Evolutionary conservation across 2,113 vertebrate species (phyloP).

Genomic region (Alethe diademata): DNA sequence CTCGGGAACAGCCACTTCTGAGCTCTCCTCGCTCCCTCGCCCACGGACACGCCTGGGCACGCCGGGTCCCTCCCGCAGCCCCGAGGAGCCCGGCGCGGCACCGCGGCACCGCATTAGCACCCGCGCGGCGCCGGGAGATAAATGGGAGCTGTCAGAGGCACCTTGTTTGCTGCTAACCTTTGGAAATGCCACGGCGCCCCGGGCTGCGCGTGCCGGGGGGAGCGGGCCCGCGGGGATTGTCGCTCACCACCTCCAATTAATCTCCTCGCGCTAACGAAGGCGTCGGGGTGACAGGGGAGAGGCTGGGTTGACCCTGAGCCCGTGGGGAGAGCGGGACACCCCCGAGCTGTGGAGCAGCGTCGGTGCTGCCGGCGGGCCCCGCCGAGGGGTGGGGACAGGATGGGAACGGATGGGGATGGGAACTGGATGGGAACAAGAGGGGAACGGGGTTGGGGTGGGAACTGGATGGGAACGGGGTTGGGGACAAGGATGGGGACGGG

Average conservation of each 20-base stretch:
- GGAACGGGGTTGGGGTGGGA: too few relatives aligned
- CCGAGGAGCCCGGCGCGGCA: background rate
- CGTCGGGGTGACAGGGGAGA: background rate
- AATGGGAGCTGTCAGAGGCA: slow-evolving; percentile 70
- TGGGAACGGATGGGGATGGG: background rate
- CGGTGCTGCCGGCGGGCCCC: rapidly evolving
- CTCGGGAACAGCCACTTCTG: rapidly evolving
- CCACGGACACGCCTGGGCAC: background rate
- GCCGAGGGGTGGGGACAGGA: rapidly evolving
- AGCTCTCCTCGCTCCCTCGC: background rate
- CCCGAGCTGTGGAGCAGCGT: rapidly evolving
- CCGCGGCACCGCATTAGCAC: slow-evolving; percentile 51
- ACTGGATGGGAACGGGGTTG: too few relatives aligned
- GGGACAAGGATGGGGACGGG: too few relatives aligned
- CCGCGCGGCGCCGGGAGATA: slow-evolving; percentile 52
- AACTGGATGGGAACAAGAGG: too few relatives aligned
- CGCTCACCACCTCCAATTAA: slow-evolving; percentile 41
- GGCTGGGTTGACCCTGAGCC: background rate
- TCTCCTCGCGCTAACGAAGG: slow-evolving; percentile 34
- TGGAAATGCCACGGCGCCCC: slow-evolving; percentile 62
- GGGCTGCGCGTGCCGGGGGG: background rate
- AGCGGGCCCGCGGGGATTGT: background rate
- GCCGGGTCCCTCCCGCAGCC: background rate
- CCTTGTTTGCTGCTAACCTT: slow-evolving; percentile 73
- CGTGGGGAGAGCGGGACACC: background rate